Conservation (phyloP, 2,113 vertebrate genomes). For the Apodemus sylvaticus region DNA sequence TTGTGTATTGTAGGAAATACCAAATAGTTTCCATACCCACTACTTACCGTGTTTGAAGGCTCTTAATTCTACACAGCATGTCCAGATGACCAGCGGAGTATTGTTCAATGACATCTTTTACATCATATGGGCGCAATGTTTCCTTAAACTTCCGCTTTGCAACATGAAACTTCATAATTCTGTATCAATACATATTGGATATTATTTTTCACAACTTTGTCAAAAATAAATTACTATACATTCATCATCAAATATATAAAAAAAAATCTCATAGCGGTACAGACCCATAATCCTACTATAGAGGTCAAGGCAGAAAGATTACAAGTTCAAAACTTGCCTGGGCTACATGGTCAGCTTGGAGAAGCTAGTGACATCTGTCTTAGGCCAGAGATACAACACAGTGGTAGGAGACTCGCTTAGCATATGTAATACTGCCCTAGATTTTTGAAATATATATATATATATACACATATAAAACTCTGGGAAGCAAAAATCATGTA, state of each 20-base stretch:
- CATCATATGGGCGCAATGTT: slow-evolving; percentile 96
- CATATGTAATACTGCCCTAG: not conserved
- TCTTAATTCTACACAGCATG: slow-evolving; percentile 98
- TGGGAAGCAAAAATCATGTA: not conserved
- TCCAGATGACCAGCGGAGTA: slow-evolving; percentile 98
- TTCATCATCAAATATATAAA: not conserved
- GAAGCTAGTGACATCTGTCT: not conserved
- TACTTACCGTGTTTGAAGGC: slow-evolving; percentile 95
- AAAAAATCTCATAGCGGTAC: not conserved
- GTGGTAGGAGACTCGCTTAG: not conserved
- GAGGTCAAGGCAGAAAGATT: not conserved
- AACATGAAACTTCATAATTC: slow-evolving; percentile 99
- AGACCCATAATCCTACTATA: not conserved
- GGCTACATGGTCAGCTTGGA: not conserved
- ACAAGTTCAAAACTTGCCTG: not conserved
- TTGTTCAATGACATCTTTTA: slow-evolving; percentile 98
- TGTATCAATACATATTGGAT: slow-evolving; percentile 74
- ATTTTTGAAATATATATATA: not conserved
- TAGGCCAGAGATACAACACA: not conserved
- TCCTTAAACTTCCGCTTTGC: slow-evolving; percentile 99
- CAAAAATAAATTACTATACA: not conserved
- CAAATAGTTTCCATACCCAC: not conserved
- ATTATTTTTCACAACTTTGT: slow-evolving; percentile 27
- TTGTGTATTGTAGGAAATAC: not conserved
- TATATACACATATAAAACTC: not conserved